A percentile compares a stretch with the other conserved stretches of the same genome.
phyloP scores from a whole-genome alignment of 2,797 vertebrate species.

The Setipinna tenuifilis region DNA sequence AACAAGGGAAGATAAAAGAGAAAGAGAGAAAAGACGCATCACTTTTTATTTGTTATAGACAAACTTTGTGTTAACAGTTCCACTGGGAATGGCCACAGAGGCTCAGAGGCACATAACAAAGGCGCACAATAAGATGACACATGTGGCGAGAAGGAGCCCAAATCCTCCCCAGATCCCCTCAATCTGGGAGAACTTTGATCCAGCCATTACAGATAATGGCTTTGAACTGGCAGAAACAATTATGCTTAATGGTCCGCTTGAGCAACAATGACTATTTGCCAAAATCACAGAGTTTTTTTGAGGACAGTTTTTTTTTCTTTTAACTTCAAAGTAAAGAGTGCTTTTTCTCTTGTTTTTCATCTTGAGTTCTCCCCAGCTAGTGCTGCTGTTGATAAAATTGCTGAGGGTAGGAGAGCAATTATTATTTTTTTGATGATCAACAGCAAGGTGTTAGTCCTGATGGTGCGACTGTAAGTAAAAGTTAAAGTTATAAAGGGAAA shows the following conservation, averaged over 20 bases:
- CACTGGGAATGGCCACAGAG: background rate
- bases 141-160: conserved; percentile 73
- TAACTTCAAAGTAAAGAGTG: background rate
- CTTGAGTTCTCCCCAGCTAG: background rate
- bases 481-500: no score
- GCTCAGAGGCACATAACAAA: background rate
- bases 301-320: background rate
- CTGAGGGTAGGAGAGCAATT: background rate
- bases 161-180: conserved; percentile 73
- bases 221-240: conserved; percentile 71
- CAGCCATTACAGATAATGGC: conserved; percentile 73
- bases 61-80: background rate
- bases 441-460: background rate
- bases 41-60: background rate
- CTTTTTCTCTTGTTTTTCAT: background rate
- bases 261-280: conserved; percentile 62
- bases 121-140: conserved; percentile 37
- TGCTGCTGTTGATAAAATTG: background rate
- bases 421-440: background rate
- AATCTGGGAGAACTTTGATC: conserved; percentile 76
- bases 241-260: conserved; percentile 76
- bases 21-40: background rate
- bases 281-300: conserved; percentile 50
- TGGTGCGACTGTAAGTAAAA: background rate
- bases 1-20: background rate